Conservation (phyloP, 1,140 invertebrate genomes). For the Drosophila subobscura region DNA sequence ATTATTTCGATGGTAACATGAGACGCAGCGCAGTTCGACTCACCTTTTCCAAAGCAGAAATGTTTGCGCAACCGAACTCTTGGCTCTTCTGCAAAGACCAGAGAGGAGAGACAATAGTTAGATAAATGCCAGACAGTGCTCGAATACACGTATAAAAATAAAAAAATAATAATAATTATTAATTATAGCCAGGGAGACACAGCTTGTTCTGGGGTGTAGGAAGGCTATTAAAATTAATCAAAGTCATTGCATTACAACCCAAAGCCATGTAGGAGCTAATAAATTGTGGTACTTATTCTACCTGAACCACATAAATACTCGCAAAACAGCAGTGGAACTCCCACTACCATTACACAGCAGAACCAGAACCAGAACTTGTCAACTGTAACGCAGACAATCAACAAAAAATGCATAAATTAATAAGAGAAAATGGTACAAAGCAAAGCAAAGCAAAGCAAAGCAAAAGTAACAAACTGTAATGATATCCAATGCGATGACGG, state of each 20-base stretch:
- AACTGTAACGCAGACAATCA: slow-evolving; percentile 77
- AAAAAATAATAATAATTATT: slow-evolving; percentile 43
- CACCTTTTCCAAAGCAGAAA: slow-evolving; percentile 70
- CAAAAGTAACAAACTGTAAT: slow-evolving; percentile 38
- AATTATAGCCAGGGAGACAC: slow-evolving; percentile 43
- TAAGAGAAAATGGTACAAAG: slow-evolving; percentile 40
- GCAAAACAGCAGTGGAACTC: slow-evolving; percentile 24
- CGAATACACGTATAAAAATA: slow-evolving; percentile 27
- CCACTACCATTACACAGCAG: slow-evolving; percentile 17
- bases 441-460: slow-evolving; percentile 11
- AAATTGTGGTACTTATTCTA: slow-evolving; percentile 44
- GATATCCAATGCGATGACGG: slow-evolving; percentile 62
- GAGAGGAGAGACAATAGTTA: slow-evolving; percentile 32
- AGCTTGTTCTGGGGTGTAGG: slow-evolving; percentile 30
- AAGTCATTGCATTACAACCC: slow-evolving; percentile 58
- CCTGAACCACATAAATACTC: slow-evolving; percentile 32
- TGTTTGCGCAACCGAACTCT: slow-evolving; percentile 60
- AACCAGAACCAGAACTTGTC: slow-evolving; percentile 59
- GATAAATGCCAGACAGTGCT: slow-evolving; percentile 59
- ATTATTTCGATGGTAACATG: slow-evolving; percentile 32
- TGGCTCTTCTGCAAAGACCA: slow-evolving; percentile 60
- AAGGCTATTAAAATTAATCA: slow-evolving; percentile 70
- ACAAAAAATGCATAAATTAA: slow-evolving; percentile 78
- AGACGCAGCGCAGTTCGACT: slow-evolving; percentile 56
- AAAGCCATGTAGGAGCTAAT: slow-evolving; percentile 57